Base-by-base conservation (phyloP, 2,113 vertebrate species). In the Cyprinodon brontotheroides region DNA sequence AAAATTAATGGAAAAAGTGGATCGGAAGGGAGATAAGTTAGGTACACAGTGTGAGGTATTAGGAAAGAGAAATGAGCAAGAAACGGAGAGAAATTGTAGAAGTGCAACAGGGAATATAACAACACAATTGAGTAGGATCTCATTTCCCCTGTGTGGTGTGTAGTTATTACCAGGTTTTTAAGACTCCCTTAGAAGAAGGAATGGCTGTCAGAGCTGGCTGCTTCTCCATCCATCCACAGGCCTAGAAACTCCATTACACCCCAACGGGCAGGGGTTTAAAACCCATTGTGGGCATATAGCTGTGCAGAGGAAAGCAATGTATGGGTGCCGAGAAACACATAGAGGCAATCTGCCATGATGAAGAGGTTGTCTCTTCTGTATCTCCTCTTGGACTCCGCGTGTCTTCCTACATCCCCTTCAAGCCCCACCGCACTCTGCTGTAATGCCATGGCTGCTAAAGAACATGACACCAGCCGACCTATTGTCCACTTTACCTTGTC, bases 311-410 rank as follows among this genome's bases (percentile, higher is more conserved):
- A 76, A 81, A 69, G 77, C 76, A 71, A 88, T 83, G 85, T 86
- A 90, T 87, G 84, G 85, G 73, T 47, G 20, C 53, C 82, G 62
- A 75, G 80, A 83, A 75, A 71, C 45, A 17, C 78, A 70, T 63
- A 86, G 94, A 93, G 86, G 92, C 93, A 94, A 92, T 93, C 93
- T 93, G 88, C 85, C 77, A 86, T 94, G 94, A 94, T 93, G 86
- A 92, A 94, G 91, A 92, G 90, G 83, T 85, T 79, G 60, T 75
- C 64, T 68, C 80, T 71, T 70, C 36, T 73, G 61, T 74, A 70
- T 59, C 83, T 82, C 61, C 71, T 83, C 68, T 83, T 41, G 65
- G 72, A 79, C 87, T 82, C 78, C 71, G 86, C 77, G 67, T 68
- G 84, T 87, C 85, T 89, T 89, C 82, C 85, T 70, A 64, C 74